Percentiles rank a stretch among this genome's conserved stretches.
Conservation (phyloP, 2,888 invertebrate genomes). For the Andricus quercusramuli region DNA sequence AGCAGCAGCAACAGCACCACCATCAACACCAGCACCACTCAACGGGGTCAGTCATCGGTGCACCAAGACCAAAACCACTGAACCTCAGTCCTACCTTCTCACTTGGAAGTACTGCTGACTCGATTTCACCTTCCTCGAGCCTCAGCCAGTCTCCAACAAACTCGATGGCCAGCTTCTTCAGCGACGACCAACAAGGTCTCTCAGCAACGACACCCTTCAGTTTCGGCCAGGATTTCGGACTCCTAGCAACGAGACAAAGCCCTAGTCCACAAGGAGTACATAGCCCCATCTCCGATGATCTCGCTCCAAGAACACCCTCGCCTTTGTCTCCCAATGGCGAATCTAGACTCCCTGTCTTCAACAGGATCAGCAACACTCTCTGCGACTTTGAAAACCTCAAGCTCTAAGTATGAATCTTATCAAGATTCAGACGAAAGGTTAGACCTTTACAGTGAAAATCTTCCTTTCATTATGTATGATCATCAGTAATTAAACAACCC, state of each 20-base stretch:
- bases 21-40: slow-evolving; percentile 53
- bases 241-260: slow-evolving; percentile 79
- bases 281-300: slow-evolving; percentile 59
- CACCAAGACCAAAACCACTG: slow-evolving; percentile 74
- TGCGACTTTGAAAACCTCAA: slow-evolving; percentile 73
- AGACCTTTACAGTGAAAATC: neutral
- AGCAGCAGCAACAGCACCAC: slow-evolving; percentile 52
- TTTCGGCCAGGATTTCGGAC: slow-evolving; percentile 72
- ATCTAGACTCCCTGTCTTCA: slow-evolving; percentile 90
- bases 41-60: slow-evolving; percentile 64
- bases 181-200: slow-evolving; percentile 79
- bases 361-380: slow-evolving; percentile 83
- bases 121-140: slow-evolving; percentile 83
- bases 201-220: slow-evolving; percentile 73
- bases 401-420: slow-evolving; percentile 61
- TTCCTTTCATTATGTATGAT: neutral
- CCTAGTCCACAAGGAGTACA: slow-evolving; percentile 74
- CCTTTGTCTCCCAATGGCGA: slow-evolving; percentile 79
- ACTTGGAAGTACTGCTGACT: slow-evolving; percentile 80
- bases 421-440: neutral
- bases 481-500: neutral
- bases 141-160: slow-evolving; percentile 84
- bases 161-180: slow-evolving; percentile 83
- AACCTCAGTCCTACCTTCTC: slow-evolving; percentile 77
- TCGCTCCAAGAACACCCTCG: slow-evolving; percentile 68